phyloP scores from a whole-genome alignment of 2,888 invertebrate species.

The Xestia sexstrigata region DNA sequence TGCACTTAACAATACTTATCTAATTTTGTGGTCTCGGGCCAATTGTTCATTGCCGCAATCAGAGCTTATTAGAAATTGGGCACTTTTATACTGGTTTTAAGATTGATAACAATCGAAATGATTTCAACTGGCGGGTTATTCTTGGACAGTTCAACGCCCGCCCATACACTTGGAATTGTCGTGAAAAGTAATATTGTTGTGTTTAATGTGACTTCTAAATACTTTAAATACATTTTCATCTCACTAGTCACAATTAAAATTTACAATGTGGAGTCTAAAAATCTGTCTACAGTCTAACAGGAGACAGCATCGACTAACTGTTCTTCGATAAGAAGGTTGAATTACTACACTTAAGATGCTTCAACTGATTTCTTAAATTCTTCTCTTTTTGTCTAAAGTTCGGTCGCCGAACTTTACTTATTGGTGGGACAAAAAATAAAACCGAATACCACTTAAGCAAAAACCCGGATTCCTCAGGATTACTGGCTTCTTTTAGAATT shows the following conservation, averaged over 20 bases:
- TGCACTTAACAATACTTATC: slow-evolving; percentile 68
- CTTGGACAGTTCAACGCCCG: not conserved
- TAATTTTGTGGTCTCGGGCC: slow-evolving; percentile 31
- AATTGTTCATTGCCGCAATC: slow-evolving; percentile 48
- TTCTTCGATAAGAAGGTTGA: slow-evolving; percentile 14
- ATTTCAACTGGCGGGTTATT: slow-evolving; percentile 22
- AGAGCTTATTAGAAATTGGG: slow-evolving; percentile 27
- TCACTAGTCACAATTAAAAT: slow-evolving; percentile 13
- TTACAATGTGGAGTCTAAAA: not conserved
- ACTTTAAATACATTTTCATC: not conserved
- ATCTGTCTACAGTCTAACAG: not conserved
- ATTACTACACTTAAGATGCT: slow-evolving; percentile 39
- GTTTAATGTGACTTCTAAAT: not conserved
- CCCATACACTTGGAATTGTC: not conserved
- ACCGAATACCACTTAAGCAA: not conserved
- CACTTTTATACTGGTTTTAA: slow-evolving; percentile 20
- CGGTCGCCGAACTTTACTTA: slow-evolving; percentile 27
- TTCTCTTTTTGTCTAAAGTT: slow-evolving; percentile 39
- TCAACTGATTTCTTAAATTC: slow-evolving; percentile 21
- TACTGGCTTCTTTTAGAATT: slow-evolving; percentile 10
- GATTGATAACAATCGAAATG: slow-evolving; percentile 9
- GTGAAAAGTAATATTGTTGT: not conserved
- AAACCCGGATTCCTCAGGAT: slow-evolving; percentile 4
- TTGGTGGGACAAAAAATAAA: slow-evolving; percentile 10
- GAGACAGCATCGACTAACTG: slow-evolving; percentile 26